Evolutionary conservation across 2,888 invertebrate genomes (phyloP).

Genomic region (Plemyria rubiginata): DNA sequence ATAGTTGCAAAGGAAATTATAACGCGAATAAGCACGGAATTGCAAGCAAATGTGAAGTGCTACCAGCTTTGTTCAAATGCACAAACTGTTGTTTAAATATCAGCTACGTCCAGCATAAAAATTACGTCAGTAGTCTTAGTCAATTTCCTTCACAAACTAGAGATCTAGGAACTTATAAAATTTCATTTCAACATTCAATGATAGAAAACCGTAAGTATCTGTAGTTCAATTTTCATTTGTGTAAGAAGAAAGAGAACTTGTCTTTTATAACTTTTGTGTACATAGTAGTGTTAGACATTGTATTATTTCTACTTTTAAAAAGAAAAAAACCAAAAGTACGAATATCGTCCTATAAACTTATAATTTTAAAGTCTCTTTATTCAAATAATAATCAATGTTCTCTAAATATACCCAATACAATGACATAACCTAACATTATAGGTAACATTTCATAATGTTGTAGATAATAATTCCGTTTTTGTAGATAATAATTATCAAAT

Average conservation of each 20-base stretch:
- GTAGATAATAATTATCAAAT: not conserved
- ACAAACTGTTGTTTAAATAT: slow-evolving; percentile 20
- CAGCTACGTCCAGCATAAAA: slow-evolving; percentile 48
- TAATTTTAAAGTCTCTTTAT: not conserved
- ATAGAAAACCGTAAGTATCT: not conserved
- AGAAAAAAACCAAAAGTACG: slow-evolving; percentile 19
- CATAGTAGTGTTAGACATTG: slow-evolving; percentile 74
- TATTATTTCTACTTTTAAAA: slow-evolving; percentile 51
- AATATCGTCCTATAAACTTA: not conserved
- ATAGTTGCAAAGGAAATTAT: too few species aligned
- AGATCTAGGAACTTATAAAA: slow-evolving; percentile 49
- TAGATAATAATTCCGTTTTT: slow-evolving; percentile 1
- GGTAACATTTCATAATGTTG: not conserved
- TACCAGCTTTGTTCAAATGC: slow-evolving; percentile 1
- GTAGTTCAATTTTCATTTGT: slow-evolving; percentile 35
- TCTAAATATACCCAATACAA: not conserved
- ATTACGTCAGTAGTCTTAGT: slow-evolving; percentile 70
- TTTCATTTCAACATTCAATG: not conserved
- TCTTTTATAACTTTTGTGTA: slow-evolving; percentile 60
- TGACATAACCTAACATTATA: not conserved
- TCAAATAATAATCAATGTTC: not conserved
- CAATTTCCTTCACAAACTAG: slow-evolving; percentile 75
- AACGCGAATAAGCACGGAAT: too few species aligned
- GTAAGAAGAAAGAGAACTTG: slow-evolving; percentile 44
- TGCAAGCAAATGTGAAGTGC: too few species aligned